Evolutionary conservation across 2,113 vertebrate species (phyloP), one percentile per base, ranked within the genome.

Genomic region (Protobothrops mucrosquamatus): DNA sequence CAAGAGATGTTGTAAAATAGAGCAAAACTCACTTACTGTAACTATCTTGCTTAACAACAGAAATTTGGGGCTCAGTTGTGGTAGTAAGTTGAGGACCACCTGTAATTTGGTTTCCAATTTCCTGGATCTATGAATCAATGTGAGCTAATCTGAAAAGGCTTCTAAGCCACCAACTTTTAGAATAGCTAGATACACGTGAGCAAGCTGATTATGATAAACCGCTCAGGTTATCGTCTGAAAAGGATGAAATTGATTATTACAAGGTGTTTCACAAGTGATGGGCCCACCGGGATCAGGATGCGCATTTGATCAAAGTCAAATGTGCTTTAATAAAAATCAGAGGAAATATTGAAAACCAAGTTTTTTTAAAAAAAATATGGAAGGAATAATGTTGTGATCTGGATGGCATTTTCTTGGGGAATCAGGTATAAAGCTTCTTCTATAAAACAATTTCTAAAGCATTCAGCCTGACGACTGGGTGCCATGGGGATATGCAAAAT

Each of bases 401-500:
- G 87, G 54, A 85, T 92, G 93, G 34, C 5, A 85, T 94, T 94
- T 51, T 54, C n/a, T 89, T 46, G 0, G 9, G 46, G 24, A 52
- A 81, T 69, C 18, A 14, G 34, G 3, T 43, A 43, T 22, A 81
- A 81, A 81, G 7, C 2, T 12, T 9, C 81, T 94, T 95, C 95
- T 94, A 85, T 87, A 74, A 90, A 94, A 1, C 29, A 92, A 2
- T 92, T 95, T 48, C 93, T 43, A 94, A 88, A 23, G 52, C 26
- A 94, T 95, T 90, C 89, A 92, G 0, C 51, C 93, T 94, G 39
- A 94, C 9, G 88, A 52, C 0, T 0, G 39, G 48, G 92, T 89
- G 46, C 91, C 24, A 24, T 0, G 51, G 61, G 15, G 94, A 94
- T 92, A 92, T 34, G 59, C 0, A 51, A 94, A 95, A n/a, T 89